A percentile compares a stretch with the other conserved stretches of the same genome.
Conservation (phyloP, 2,113 vertebrate genomes). For the Aegithalos caudatus region DNA sequence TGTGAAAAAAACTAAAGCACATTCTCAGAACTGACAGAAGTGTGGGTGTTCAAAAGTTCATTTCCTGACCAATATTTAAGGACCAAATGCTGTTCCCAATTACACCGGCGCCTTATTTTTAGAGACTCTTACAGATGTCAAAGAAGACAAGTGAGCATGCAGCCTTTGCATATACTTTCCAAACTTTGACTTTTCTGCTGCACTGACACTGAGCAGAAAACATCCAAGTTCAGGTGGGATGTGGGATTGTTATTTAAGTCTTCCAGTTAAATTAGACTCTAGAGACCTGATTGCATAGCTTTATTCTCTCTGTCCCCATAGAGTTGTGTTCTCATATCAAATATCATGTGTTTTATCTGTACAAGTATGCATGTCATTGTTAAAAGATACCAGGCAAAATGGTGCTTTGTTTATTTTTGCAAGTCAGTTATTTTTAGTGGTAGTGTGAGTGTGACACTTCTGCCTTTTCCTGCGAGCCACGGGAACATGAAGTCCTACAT, state of each 20-base stretch:
- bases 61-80: neutral
- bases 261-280: conserved; percentile 36
- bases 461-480: neutral
- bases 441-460: neutral
- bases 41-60: neutral
- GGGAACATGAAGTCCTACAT: neutral
- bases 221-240: conserved; percentile 5
- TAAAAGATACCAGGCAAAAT: conserved; percentile 8
- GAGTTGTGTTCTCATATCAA: conserved; percentile 39
- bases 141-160: neutral
- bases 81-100: neutral
- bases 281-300: neutral
- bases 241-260: conserved; percentile 17
- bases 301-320: conserved; percentile 27
- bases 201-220: neutral
- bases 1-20: neutral
- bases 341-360: neutral
- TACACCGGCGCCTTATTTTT: neutral
- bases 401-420: conserved; percentile 14
- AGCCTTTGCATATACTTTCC: neutral
- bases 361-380: conserved; percentile 13
- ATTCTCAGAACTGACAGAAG: neutral
- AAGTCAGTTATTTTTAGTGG: neutral
- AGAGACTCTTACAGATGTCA: neutral
- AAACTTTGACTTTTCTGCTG: neutral